Conservation (phyloP, 2,888 invertebrate genomes). For the Drosophila infuscata region DNA sequence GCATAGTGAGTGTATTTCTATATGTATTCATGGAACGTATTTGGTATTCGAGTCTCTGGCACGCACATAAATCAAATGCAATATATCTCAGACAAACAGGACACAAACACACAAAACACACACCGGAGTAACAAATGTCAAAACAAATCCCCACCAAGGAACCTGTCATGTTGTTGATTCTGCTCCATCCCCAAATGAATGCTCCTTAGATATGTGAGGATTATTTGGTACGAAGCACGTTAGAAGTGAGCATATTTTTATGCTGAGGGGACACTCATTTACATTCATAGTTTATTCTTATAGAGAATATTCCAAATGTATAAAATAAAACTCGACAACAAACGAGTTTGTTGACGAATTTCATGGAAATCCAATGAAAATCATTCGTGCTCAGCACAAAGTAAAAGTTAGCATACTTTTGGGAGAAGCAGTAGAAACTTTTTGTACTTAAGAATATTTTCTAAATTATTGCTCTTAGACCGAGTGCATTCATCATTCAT, state of each 20-base stretch:
- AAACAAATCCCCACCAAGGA: slow-evolving; percentile 20
- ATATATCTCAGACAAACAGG: slow-evolving; percentile 10
- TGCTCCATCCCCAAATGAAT: not conserved
- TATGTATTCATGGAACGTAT: slow-evolving; percentile 40
- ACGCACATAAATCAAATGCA: slow-evolving; percentile 50
- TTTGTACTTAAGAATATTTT: not conserved
- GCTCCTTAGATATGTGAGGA: not conserved
- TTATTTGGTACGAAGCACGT: not conserved
- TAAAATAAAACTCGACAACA: not conserved
- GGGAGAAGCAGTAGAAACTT: not conserved
- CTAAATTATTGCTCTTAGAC: not conserved
- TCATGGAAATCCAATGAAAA: not conserved
- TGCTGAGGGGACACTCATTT: not conserved
- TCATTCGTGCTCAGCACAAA: not conserved
- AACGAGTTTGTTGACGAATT: not conserved
- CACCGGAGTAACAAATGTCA: slow-evolving; percentile 30
- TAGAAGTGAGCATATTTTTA: not conserved
- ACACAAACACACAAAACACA: slow-evolving; percentile 8
- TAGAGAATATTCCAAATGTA: not conserved
- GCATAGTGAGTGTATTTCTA: slow-evolving; percentile 30
- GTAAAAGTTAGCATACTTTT: not conserved
- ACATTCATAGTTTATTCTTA: slow-evolving; percentile 1
- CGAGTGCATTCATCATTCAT: not conserved
- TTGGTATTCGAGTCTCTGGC: slow-evolving; percentile 33
- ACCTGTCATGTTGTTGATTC: slow-evolving; percentile 18